Conservation (phyloP, 2,113 vertebrate species). For the Triplophysa siluroides region DNA sequence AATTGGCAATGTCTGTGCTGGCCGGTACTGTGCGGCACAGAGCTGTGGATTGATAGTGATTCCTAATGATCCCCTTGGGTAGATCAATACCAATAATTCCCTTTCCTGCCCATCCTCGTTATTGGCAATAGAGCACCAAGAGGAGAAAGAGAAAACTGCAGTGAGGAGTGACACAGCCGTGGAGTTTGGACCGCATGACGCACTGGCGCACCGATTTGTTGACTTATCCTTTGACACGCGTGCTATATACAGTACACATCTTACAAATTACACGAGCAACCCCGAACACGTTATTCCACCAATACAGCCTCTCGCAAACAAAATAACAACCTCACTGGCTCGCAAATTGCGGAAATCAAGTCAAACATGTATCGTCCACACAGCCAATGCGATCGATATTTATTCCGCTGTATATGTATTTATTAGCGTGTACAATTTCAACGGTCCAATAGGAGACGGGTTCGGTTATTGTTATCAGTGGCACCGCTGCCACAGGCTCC, state of each 20-base stretch:
- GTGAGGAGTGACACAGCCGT: slow-evolving; percentile 63
- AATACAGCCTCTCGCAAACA: slow-evolving; percentile 31
- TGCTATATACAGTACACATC: slow-evolving; percentile 28
- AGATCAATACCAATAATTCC: slow-evolving; percentile 99
- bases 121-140: slow-evolving; percentile 85
- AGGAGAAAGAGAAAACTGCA: slow-evolving; percentile 69
- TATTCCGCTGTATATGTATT: slow-evolving; percentile 65
- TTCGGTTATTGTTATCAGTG: slow-evolving; percentile 66
- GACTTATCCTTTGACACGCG: slow-evolving; percentile 17
- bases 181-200: slow-evolving; percentile 58
- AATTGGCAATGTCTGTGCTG: slow-evolving; percentile 98
- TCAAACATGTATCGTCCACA: slow-evolving; percentile 59
- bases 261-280: neutral
- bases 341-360: slow-evolving; percentile 60
- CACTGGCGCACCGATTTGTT: slow-evolving; percentile 21
- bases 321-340: slow-evolving; percentile 16
- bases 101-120: slow-evolving; percentile 94
- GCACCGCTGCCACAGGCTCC: slow-evolving; percentile 56
- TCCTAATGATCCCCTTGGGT: slow-evolving; percentile 99
- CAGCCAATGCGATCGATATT: slow-evolving; percentile 63
- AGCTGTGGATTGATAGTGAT: slow-evolving; percentile 99
- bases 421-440: slow-evolving; percentile 63
- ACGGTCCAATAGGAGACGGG: slow-evolving; percentile 55
- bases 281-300: neutral
- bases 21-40: slow-evolving; percentile 87